Base-by-base conservation (phyloP, 2,797 vertebrate species). In the Tangara arthus region DNA sequence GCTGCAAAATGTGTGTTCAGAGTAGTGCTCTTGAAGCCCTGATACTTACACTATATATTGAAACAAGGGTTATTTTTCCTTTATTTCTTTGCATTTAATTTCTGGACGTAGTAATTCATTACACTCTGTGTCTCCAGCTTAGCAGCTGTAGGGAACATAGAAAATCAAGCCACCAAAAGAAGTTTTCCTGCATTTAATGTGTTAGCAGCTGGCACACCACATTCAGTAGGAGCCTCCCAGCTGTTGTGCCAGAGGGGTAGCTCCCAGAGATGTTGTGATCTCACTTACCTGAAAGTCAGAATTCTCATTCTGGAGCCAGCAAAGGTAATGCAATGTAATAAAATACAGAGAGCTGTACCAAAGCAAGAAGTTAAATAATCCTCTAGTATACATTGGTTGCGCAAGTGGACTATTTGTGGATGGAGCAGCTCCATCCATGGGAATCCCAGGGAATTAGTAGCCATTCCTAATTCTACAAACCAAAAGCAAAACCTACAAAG, bases 381-480 rank as follows among this genome's bases (percentile, higher is more conserved):
- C 19, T 4, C 5, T 32, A 4, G 17, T 46, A 4, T 30, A 1
- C 34, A 12, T 4, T 72, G 47, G 9, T 65, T 65, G 23, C 46
- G 42, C 18, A 37, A 39, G 26, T 44, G 0, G 0, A 6, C 11
- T 66, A 0, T 32, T 44, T 11, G 4, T 46, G 41, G 24, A 17
- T 77, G 47, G 68, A 63, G 32, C 55, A 47, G 20, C n/a, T 71
- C 41, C 42, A 41, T 53, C 30, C 55, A 8, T 20, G 28, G 20
- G 7, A 30, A 46, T 63, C 18, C 0, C 5, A 72, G 14, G 9
- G 15, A 72, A 32, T 46, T 15, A 28, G 34, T 46, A 60, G 27
- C 49, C 22, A 4, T 83, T 88, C 27, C 20, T 59, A 5, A 32
- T 73, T 52, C 30, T 64, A 8, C 19, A 60, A 30, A 49, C 20